Base-by-base conservation (phyloP, 2,113 vertebrate genomes). In the Catharus bicknelli region DNA sequence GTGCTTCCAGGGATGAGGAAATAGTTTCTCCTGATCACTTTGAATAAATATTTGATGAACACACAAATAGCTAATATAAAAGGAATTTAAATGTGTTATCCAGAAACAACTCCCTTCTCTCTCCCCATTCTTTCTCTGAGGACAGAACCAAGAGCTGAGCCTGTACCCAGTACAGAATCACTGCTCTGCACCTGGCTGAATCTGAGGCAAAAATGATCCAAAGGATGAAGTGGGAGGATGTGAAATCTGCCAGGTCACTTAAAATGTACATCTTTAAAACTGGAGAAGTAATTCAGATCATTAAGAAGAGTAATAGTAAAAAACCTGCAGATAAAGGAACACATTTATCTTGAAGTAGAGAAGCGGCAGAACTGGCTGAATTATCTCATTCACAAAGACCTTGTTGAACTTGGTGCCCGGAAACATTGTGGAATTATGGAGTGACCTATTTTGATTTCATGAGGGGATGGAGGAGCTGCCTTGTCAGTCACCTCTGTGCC, bases 1-100 rank as follows among this genome's bases (percentile, higher is more conserved):
- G 57, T 55, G 53, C 51, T 92, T 78, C n/a, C 36, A 78, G 82
- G 86, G 64, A 67, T 53, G 50, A 81, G 83, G 83, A 92, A 92
- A 59, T 61, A 53, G 58, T 66, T 90, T 84, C 84, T 95, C 66
- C 68, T 64, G 66, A 90, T 94, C 74, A 40, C 69, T 90, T 83
- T 32, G 73, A 86, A 88, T 93, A 67, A 93, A 81, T 78, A 58
- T 81, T 95, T 92, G 80, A 81, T 88, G 88, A 86, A 40, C 48
- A 86, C 64, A 72, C 64, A 59, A 90, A 91, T 70, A 90, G 86
- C 86, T 90, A 86, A 93, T 50, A 66, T 81, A 45, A 81, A 83
- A 94, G 80, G 90, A 83, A 93, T 86, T 91, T 80, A 43, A 61
- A 90, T 88, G 88, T 83, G 57, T 86, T 88, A 74, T 36, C 64